A percentile compares a stretch with the other conserved stretches of the same genome.
phyloP scores from a whole-genome alignment of 2,888 invertebrate species.

The Amaurobius ferox region DNA sequence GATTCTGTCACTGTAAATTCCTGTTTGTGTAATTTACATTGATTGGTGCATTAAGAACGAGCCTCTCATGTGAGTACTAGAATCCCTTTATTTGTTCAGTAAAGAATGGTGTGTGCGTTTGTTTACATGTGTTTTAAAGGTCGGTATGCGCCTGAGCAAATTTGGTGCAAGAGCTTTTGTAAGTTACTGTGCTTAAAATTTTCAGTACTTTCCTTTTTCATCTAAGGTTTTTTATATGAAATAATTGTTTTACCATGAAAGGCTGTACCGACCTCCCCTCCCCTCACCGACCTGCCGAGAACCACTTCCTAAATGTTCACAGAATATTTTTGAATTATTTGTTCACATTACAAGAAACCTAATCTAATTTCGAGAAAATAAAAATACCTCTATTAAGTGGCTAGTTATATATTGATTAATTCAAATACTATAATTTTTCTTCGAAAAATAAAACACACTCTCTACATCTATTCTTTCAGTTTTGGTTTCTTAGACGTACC shows the following conservation, averaged over 20 bases:
- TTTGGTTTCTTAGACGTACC: too few relatives aligned
- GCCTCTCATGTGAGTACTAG: neutral
- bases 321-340: too few relatives aligned
- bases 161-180: neutral
- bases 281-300: neutral
- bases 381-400: too few relatives aligned
- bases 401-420: too few relatives aligned
- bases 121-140: neutral
- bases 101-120: neutral
- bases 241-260: neutral
- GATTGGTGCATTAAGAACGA: neutral
- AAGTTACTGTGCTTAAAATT: neutral
- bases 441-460: too few relatives aligned
- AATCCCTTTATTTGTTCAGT: conserved; percentile 1
- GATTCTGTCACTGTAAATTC: neutral
- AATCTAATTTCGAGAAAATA: too few relatives aligned
- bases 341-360: too few relatives aligned
- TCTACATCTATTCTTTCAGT: too few relatives aligned
- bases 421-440: too few relatives aligned
- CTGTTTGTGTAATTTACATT: neutral
- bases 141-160: neutral
- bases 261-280: conserved; percentile 11
- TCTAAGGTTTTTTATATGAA: neutral
- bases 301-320: neutral
- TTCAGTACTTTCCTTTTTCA: neutral